Evolutionary conservation across 1,140 invertebrate genomes (phyloP), one percentile per base, ranked within the genome.

Genomic region (Kradibia gibbosae): DNA sequence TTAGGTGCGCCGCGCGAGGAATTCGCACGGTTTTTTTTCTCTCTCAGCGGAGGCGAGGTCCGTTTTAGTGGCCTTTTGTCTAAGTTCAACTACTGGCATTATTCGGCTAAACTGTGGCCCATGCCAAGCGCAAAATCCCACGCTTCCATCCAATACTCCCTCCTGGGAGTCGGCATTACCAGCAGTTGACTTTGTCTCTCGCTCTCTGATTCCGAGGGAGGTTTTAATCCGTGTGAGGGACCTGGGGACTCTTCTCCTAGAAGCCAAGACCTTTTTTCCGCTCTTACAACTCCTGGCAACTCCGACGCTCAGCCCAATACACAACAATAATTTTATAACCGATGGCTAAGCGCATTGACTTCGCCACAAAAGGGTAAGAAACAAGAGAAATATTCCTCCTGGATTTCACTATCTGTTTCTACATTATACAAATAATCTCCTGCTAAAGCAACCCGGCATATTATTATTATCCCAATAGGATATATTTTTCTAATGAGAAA

Each of bases 81-180:
- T 36, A 42, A 15, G 75, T 65, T 83, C 83, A 86, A 86, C 84
- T 83, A 83, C 81, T 81, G 72, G 81, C 70, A 85, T 87, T 87
- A 87, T 87, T 84, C 83, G 57, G 79, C 82, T 87, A 87, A 87
- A 87, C 85, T 86, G 85, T 84, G 81, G 85, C 72, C 84, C 86
- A 84, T 83, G 85, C 81, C 73, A 65, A 25, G 1, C 55, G 42
- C 34, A 45, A 31, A 34, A 34, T 34, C 34, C 13, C 1, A 3
- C 48, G 20, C 17, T 36, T 25, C 3, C 0, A 17, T 42, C 39
- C 17, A 17, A 5, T 45, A n/a, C 39, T 50, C 45, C 78, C 82
- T 78, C 65, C 42, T 80, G 82, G 82, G 82, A 80, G 81, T 83
- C 73, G 4, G 82, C 78, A 81, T 83, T 83, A 74, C 34, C 28